Conservation (phyloP, 64 coral and sea anemone species). For the Montipora capricornis region DNA sequence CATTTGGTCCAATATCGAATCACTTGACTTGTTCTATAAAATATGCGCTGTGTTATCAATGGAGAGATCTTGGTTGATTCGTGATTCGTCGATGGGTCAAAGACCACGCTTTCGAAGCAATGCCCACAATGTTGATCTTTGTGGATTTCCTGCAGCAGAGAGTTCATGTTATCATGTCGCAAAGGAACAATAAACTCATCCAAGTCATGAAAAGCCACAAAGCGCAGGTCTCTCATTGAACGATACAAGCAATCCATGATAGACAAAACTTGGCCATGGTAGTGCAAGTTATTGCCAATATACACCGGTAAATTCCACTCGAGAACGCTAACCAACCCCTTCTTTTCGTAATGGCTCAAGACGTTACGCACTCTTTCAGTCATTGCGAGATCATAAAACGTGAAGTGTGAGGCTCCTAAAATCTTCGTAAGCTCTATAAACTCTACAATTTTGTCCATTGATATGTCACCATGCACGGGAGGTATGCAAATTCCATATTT, state of each 20-base stretch:
- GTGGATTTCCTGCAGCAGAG: slow-evolving; percentile 39
- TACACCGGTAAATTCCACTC: slow-evolving; percentile 60
- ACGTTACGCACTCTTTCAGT: not conserved
- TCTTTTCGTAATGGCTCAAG: slow-evolving; percentile 48
- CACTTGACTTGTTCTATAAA: slow-evolving; percentile 3
- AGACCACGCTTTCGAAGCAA: slow-evolving; percentile 69
- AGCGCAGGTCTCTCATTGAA: slow-evolving; percentile 3
- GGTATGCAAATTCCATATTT: slow-evolving; percentile 65
- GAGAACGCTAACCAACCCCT: slow-evolving; percentile 36
- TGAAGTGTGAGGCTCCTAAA: slow-evolving; percentile 62
- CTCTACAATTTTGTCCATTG: slow-evolving; percentile 29
- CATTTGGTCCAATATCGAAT: slow-evolving; percentile 38
- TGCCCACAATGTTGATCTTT: slow-evolving; percentile 44
- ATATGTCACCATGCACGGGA: slow-evolving; percentile 21
- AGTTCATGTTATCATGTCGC: slow-evolving; percentile 7
- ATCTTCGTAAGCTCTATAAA: slow-evolving; percentile 63
- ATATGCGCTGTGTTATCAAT: slow-evolving; percentile 1
- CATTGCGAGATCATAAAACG: slow-evolving; percentile 49
- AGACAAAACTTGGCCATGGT: slow-evolving; percentile 54
- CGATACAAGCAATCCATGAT: slow-evolving; percentile 64
- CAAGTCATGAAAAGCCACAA: slow-evolving; percentile 64
- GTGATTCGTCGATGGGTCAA: not conserved
- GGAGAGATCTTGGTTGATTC: not conserved
- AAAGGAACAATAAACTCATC: slow-evolving; percentile 78
- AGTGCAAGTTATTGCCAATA: slow-evolving; percentile 37